Conservation (phyloP, 2,113 vertebrate genomes). For the Saccopteryx leptura region DNA sequence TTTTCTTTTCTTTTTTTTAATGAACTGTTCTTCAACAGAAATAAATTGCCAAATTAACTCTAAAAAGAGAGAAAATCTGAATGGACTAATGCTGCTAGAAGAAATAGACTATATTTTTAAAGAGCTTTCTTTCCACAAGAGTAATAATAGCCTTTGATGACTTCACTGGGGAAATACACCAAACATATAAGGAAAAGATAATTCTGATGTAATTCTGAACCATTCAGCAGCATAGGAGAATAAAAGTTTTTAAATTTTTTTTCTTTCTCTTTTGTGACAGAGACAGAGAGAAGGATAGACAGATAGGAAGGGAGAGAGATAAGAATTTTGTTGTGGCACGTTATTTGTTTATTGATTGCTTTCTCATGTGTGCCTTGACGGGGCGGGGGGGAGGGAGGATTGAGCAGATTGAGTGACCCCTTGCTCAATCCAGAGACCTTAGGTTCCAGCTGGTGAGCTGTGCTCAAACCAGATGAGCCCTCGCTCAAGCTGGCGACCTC, state of each 20-base stretch:
- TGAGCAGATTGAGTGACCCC: too few relatives aligned
- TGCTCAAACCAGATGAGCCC: too few relatives aligned
- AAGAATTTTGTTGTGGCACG: too few relatives aligned
- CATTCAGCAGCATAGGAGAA: neutral
- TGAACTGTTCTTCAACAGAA: conserved; percentile 7
- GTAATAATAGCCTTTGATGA: neutral
- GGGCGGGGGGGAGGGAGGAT: too few relatives aligned
- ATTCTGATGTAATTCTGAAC: neutral
- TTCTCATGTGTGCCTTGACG: too few relatives aligned
- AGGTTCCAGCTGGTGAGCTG: too few relatives aligned
- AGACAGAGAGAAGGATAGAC: too few relatives aligned
- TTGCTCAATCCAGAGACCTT: too few relatives aligned
- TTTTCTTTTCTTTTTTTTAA: conserved; percentile 45
- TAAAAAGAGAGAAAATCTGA: neutral
- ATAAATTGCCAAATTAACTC: conserved; percentile 21
- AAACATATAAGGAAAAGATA: neutral
- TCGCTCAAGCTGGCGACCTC: too few relatives aligned
- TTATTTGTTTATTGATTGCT: too few relatives aligned
- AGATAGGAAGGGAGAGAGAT: too few relatives aligned
- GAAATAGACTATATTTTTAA: neutral
- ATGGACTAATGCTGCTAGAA: neutral
- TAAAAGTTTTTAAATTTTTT: neutral
- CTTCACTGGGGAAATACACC: neutral
- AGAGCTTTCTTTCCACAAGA: neutral
- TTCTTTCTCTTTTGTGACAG: neutral